Evolutionary conservation across 2,113 vertebrate species (phyloP).

Genomic region (Cyanistes caeruleus): DNA sequence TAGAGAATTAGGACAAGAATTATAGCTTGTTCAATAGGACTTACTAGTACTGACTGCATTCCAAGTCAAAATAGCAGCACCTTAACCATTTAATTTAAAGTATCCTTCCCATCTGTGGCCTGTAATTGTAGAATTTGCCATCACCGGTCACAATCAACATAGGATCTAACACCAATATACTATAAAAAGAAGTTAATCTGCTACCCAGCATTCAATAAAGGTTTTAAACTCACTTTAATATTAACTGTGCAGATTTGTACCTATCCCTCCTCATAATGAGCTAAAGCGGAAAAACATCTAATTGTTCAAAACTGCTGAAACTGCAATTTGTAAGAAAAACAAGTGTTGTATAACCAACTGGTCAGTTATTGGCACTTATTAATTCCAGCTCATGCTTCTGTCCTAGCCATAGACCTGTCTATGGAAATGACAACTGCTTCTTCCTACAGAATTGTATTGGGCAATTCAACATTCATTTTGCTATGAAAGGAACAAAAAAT

Average conservation of each 20-base stretch:
- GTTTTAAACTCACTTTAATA: background rate
- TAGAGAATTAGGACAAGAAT: background rate
- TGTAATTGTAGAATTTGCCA: background rate
- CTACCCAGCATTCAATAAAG: background rate
- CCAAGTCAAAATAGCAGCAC: background rate
- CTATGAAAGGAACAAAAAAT: rapidly evolving
- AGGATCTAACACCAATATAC: background rate
- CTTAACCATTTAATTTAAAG: background rate
- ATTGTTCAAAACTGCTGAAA: slow-evolving; percentile 10
- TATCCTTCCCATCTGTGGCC: background rate
- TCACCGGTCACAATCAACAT: background rate
- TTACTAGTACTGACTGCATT: background rate
- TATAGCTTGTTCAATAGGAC: background rate
- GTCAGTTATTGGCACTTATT: background rate
- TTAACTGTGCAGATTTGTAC: background rate
- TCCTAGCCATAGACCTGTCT: background rate
- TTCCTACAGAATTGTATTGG: background rate
- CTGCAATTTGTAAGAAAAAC: background rate
- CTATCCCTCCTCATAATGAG: background rate
- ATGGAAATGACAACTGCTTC: background rate
- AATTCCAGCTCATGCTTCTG: background rate
- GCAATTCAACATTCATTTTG: background rate
- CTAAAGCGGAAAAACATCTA: background rate
- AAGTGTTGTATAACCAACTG: background rate
- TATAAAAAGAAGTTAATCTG: background rate